These are phyloP conservation scores for Tetrao urogallus DNA, from an alignment of 2,113 vertebrate genomes.

Conservation along the genomic window DNA sequence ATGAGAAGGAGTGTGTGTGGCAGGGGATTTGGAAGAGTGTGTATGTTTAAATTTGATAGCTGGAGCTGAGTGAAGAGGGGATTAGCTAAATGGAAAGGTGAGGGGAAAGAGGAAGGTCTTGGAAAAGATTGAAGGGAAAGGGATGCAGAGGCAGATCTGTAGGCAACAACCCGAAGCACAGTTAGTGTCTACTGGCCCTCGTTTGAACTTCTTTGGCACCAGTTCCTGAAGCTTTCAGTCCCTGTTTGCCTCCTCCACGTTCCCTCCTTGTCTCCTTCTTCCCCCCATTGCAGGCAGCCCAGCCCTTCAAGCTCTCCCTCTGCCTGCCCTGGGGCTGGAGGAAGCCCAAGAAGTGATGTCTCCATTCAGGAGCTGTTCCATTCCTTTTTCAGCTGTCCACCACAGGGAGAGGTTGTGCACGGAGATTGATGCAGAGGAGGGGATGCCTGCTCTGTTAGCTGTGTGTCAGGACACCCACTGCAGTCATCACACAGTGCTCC, in stretches of 20 bases:
- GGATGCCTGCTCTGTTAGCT: neutral
- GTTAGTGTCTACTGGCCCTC: neutral
- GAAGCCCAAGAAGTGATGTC: neutral
- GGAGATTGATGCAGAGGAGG: accelerated
- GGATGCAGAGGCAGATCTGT: neutral
- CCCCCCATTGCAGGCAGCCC: neutral
- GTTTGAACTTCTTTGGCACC: neutral
- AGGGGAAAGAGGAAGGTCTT: neutral
- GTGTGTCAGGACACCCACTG: neutral
- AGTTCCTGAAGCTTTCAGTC: neutral
- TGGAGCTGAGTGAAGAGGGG: neutral
- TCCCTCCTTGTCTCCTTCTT: neutral
- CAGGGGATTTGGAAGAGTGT: neutral
- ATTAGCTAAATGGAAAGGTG: neutral
- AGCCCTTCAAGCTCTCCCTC: neutral
- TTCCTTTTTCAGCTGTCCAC: neutral
- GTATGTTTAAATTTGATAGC: neutral
- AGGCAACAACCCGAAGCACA: neutral
- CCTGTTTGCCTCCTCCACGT: neutral
- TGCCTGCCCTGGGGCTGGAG: neutral
- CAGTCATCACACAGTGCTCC: neutral
- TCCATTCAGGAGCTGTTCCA: too few species aligned
- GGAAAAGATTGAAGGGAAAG: neutral
- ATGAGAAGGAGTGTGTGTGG: neutral
- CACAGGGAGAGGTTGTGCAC: neutral